A percentile compares a stretch with the other conserved stretches of the same genome.
phyloP scores from a whole-genome alignment of 2,797 vertebrate species.

The Poecilia picta region DNA sequence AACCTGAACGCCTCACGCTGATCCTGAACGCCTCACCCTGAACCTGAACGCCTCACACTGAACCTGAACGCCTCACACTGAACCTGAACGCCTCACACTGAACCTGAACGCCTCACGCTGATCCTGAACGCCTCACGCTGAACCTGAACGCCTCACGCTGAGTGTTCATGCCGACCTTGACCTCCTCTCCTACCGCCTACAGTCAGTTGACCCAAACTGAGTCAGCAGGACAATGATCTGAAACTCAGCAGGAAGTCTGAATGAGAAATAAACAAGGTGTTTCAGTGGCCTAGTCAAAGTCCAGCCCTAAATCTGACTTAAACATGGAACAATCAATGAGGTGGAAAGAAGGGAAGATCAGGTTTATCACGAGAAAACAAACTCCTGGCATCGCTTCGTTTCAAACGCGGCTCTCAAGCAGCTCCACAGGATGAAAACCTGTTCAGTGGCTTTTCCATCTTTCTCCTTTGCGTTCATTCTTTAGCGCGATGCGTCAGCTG shows the following conservation, averaged over 20 bases:
- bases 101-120: too few relatives aligned
- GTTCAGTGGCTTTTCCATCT: background rate
- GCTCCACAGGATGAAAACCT: background rate
- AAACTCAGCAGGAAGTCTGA: background rate
- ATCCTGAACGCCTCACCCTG: too few relatives aligned
- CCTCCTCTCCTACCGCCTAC: background rate
- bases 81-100: too few relatives aligned
- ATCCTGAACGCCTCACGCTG: too few relatives aligned
- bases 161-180: background rate
- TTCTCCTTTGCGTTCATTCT: background rate
- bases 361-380: background rate
- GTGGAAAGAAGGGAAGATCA: background rate
- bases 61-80: too few relatives aligned
- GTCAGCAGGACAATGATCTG: background rate
- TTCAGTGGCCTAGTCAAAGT: background rate
- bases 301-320: background rate
- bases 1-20: too few relatives aligned
- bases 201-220: background rate
- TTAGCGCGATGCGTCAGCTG: slow-evolving; percentile 60
- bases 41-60: too few relatives aligned
- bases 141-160: too few relatives aligned
- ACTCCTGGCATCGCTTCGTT: background rate
- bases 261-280: background rate
- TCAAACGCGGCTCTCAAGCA: background rate
- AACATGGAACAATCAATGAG: background rate